Evolutionary conservation across 2,797 vertebrate genomes (phyloP), one percentile per base, ranked within the genome.

Genomic region (Galagoides demidoff): DNA sequence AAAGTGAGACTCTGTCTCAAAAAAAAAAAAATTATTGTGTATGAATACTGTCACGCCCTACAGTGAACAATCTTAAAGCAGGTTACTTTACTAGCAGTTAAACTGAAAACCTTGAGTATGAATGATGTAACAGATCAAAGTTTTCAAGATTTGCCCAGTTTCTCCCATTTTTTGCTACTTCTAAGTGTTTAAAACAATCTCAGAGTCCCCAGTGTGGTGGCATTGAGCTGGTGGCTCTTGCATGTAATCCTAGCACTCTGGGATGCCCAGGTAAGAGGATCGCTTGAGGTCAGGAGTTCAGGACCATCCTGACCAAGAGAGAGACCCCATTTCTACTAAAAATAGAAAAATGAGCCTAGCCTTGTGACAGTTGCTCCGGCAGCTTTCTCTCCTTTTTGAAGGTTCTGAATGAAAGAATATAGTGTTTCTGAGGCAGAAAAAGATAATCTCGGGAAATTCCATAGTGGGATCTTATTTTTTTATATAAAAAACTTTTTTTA

Each of bases 71-170:
- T n/a, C 76, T 79, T 88, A 92, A 90, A 91, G 31, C 6, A 27
- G 4, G 5, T 76, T 68, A 71, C n/a, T 52, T 84, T 14, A 63
- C 68, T 29, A 31, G 27, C 64, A 55, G 64, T 83, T 52, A 91
- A 87, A 52, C 49, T 19, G 61, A 94, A 95, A 92, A 81, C 52
- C n/a, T 22, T 74, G 37, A 39, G 37, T 37, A 12, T 49, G 3
- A 84, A 64, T 13, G 61, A 64, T 25, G 27, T 73, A 71, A 29
- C 37, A 71, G 52, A 82, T 37, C 23, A 43, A 63, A 68, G 49
- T 86, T 81, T 95, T 93, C 84, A 79, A 89, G 43, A 31, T 20
- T 39, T 66, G 63, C 59, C 71, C 37, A 71, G 34, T 45, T 92
- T 86, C 92, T 88, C 34, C 73, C 3, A 5, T 57, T 9, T 1